Conservation (phyloP, 2,888 invertebrate species). For the Caenorhabditis sp. region DNA sequence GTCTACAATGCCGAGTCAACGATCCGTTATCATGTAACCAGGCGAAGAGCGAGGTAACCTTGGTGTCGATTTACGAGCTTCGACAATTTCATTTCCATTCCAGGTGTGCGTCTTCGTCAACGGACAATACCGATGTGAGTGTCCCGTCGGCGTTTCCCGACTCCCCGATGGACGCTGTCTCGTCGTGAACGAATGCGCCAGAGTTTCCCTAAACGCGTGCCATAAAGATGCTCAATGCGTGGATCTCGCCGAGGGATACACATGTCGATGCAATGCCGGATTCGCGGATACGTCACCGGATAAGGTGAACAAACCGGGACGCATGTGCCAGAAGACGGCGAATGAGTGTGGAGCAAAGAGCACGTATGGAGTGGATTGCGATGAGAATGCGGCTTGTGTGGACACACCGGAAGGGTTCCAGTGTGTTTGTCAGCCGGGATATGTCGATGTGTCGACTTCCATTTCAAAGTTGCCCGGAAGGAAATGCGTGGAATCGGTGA, state of each 20-base stretch:
- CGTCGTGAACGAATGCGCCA: conserved; percentile 73
- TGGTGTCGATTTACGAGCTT: not conserved
- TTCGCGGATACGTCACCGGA: conserved; percentile 78
- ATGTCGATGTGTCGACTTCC: conserved; percentile 76
- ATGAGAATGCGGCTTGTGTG: conserved; percentile 77
- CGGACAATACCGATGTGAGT: conserved; percentile 77
- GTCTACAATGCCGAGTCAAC: conserved; percentile 79
- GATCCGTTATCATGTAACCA: conserved; percentile 79
- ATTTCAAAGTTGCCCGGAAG: conserved; percentile 77
- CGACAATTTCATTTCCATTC: not conserved
- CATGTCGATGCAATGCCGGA: conserved; percentile 75
- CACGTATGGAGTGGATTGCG: conserved; percentile 79
- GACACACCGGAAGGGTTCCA: conserved; percentile 79
- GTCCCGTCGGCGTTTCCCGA: conserved; percentile 72
- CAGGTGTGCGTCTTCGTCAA: conserved; percentile 79
- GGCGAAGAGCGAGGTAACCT: conserved; percentile 72
- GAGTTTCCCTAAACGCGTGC: conserved; percentile 74
- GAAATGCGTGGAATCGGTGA: conserved; percentile 75
- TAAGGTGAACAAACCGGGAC: conserved; percentile 74
- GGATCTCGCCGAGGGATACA: conserved; percentile 76
- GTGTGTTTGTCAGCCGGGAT: conserved; percentile 79
- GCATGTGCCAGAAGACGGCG: conserved; percentile 75
- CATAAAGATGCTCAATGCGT: conserved; percentile 75
- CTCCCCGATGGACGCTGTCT: conserved; percentile 76
- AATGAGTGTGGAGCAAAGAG: conserved; percentile 76